A percentile compares a stretch with the other conserved stretches of the same genome.
Evolutionary conservation across 23 tunicate species (phyloP).

Genomic region (Trididemnum miniatum): DNA sequence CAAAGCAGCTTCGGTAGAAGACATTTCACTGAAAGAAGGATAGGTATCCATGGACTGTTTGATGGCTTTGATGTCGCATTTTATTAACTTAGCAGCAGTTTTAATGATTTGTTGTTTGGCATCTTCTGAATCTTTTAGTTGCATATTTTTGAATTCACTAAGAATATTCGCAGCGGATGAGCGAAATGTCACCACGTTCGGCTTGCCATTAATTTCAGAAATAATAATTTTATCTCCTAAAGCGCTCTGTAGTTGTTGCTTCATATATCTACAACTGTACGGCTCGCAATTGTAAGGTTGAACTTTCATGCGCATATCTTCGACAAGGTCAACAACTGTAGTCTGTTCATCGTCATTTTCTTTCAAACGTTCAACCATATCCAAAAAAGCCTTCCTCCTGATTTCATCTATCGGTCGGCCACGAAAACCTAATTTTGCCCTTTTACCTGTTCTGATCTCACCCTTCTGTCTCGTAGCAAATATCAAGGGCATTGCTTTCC

Average conservation of each 20-base stretch:
- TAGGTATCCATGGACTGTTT: background rate
- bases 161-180: background rate
- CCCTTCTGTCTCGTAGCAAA: background rate
- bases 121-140: background rate
- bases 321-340: background rate
- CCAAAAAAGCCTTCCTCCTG: background rate
- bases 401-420: background rate
- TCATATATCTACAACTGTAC: background rate
- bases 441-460: background rate
- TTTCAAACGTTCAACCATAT: background rate
- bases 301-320: background rate
- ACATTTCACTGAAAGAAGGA: background rate
- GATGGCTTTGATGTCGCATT: background rate
- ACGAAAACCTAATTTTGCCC: background rate
- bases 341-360: background rate
- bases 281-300: background rate
- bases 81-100: slow-evolving; percentile 4
- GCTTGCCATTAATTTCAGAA: background rate
- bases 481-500: background rate
- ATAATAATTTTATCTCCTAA: background rate
- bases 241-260: background rate
- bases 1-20: background rate
- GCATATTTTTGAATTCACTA: background rate
- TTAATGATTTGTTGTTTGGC: background rate
- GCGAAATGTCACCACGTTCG: background rate